Conservation (phyloP, 92 coral and sea anemone species). For the Muricea muricata region DNA sequence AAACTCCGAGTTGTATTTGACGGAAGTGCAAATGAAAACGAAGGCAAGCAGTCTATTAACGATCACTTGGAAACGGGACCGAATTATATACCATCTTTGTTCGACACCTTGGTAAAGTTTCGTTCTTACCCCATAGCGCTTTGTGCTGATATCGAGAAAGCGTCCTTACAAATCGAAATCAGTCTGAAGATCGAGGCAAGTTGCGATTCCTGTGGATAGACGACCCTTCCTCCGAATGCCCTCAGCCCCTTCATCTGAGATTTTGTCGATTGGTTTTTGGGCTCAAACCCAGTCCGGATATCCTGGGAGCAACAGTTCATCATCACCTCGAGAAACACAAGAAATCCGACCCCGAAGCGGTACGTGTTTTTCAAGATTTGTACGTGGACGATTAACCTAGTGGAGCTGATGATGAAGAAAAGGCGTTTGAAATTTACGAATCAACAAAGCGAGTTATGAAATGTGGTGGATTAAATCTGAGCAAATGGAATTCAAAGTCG, state of each 20-base stretch:
- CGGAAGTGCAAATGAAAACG: background rate
- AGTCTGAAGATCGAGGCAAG: slow-evolving; percentile 9
- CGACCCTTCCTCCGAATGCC: background rate
- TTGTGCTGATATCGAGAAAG: background rate
- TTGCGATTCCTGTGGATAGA: background rate
- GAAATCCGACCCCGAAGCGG: slow-evolving; percentile 4
- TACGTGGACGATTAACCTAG: background rate
- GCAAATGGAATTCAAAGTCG: slow-evolving; percentile 1
- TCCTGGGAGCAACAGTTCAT: slow-evolving; percentile 12
- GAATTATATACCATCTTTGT: background rate
- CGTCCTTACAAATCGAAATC: background rate
- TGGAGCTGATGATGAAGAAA: background rate
- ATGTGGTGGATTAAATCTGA: background rate
- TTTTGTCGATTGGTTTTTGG: slow-evolving; percentile 18
- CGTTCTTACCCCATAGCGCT: slow-evolving; percentile 5
- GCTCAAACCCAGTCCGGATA: background rate
- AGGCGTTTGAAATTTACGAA: slow-evolving; percentile 9
- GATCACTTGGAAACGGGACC: slow-evolving; percentile 11
- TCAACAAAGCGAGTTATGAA: slow-evolving; percentile 2
- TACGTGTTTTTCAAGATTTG: background rate
- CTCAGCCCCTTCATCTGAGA: background rate
- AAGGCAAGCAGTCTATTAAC: slow-evolving; percentile 3
- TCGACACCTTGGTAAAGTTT: slow-evolving; percentile 9
- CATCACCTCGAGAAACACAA: slow-evolving; percentile 12
- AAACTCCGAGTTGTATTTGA: background rate